Conservation (phyloP, 2,888 invertebrate genomes). For the Andricus curvator region DNA sequence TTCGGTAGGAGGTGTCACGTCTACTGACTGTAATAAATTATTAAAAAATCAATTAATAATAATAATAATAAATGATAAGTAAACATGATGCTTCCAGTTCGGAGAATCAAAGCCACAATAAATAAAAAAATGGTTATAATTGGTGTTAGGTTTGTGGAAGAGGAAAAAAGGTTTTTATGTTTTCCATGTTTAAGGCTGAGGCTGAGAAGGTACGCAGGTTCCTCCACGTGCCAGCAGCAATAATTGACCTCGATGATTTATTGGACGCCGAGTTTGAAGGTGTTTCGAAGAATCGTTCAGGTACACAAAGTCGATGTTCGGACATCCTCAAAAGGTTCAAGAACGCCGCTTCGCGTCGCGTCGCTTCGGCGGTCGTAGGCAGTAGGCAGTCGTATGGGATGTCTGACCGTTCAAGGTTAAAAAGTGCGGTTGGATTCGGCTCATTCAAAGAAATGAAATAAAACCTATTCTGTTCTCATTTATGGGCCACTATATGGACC, state of each 20-base stretch:
- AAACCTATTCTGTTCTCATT: constrained; percentile 4
- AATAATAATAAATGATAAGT: no score
- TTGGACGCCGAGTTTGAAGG: not conserved
- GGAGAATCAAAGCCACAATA: no score
- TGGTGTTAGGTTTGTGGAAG: no score
- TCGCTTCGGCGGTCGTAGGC: not conserved
- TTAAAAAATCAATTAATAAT: no score
- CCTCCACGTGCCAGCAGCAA: not conserved
- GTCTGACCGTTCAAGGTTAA: constrained; percentile 7
- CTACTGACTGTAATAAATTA: no score
- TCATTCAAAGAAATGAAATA: constrained; percentile 13
- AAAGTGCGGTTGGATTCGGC: not conserved
- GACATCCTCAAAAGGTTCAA: constrained; percentile 1
- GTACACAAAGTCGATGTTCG: constrained; percentile 1
- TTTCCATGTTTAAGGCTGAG: no score
- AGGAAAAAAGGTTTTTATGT: no score
- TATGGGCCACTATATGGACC: not conserved
- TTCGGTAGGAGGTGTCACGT: no score
- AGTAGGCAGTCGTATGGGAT: not conserved
- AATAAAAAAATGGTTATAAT: no score
- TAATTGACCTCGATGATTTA: not conserved
- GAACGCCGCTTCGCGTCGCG: constrained; percentile 1
- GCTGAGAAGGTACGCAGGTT: not conserved
- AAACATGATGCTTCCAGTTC: no score
- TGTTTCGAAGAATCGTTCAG: constrained; percentile 5